Base-by-base conservation (phyloP, 92 coral and sea anemone genomes). In the Montipora capitata region DNA sequence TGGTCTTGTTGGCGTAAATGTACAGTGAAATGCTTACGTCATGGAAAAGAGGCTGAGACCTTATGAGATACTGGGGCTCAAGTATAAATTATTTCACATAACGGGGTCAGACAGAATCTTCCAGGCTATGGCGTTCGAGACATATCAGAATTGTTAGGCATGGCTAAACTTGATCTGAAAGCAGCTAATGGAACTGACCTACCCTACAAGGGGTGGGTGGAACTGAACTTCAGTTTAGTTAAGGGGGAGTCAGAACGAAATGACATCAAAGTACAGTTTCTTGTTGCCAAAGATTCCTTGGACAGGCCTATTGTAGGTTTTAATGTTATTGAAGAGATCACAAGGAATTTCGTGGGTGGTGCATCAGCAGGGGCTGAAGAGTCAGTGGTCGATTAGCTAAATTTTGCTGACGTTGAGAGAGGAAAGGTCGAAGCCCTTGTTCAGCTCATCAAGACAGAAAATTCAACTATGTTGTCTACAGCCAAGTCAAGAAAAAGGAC, bases 51-150 rank as follows among this genome's bases (percentile, higher is more conserved):
- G 35, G 75, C 93, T 44, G 90, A 84, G 10, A 86, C 85, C n/a
- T 66, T 91, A 20, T 87, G 96, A 85, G 92, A 79, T 56, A 91
- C 90, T 4, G 94, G 96, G 35, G 96, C 94, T 17, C 96, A 93
- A 72, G 94, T 90, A 52, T 93, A 94, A 5, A 83, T 93, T 38
- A 68, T 90, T 12, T 84, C 89, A 8, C 61, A 39, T 11, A 76
- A 75, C 10, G 91, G 93, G 96, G 79, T 88, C 13, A 10, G 35
- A 52, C 27, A 52, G 15, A 61, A 84, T 56, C 43, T 87, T 56
- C 88, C 90, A 12, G 84, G 68, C 14, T 35, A 70, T 74, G 70
- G 52, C 9, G 14, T 90, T 57, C 89, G 88, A 35, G 79, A 76
- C 12, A 72, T 94, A 4, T 79, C 86, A 20, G 86, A 80, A 45